Base-by-base conservation (phyloP, 2,113 vertebrate species). In the Indicator maculatus region DNA sequence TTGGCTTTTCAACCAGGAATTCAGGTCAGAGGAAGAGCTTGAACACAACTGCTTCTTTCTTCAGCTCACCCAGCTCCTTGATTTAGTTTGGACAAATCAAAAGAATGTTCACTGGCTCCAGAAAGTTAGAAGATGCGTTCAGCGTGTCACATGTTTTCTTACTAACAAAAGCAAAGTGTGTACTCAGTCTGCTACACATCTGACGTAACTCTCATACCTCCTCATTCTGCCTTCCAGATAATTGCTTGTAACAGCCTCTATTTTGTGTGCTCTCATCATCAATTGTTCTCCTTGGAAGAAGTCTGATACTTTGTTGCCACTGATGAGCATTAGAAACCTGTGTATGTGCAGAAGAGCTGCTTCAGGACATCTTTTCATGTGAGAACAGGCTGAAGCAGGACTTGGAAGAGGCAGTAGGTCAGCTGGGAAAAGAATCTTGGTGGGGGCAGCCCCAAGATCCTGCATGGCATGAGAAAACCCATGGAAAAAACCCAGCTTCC, bases 1-100 rank as follows among this genome's bases (percentile, higher is more conserved):
- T 88, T 83, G 86, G 58, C 55, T 91, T 47, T 74, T 79, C 12
- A 6, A 31, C 30, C 44, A 75, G 85, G 23, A 78, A 81, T 72
- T 95, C 84, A 81, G 79, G 65, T 86, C 47, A 71, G 23, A 39
- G 60, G 53, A 93, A 93, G 45, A 86, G 61, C 64, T 71, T n/a
- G 60, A 86, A 55, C 52, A 69, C 1, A 5, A 76, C 73, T 69
- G 39, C 38, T 27, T 74, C 52, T 79, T 77, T 28, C 60, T 85
- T 63, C 45, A 53, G 64, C 50, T 58, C 18, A 1, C 55, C 38
- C n/a, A 74, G 78, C 30, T 23, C 55, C 80, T 76, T 71, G 69
- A 44, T 58, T 79, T 8, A 28, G 24, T 66, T 38, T 47, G 39
- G 17, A 80, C 60, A 90, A 83, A 85, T 16, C 31, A 50, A 66